Percentiles rank a stretch among this genome's conserved stretches.
Conservation (phyloP, 2,888 invertebrate genomes). For the Barypeithes pellucidus region DNA sequence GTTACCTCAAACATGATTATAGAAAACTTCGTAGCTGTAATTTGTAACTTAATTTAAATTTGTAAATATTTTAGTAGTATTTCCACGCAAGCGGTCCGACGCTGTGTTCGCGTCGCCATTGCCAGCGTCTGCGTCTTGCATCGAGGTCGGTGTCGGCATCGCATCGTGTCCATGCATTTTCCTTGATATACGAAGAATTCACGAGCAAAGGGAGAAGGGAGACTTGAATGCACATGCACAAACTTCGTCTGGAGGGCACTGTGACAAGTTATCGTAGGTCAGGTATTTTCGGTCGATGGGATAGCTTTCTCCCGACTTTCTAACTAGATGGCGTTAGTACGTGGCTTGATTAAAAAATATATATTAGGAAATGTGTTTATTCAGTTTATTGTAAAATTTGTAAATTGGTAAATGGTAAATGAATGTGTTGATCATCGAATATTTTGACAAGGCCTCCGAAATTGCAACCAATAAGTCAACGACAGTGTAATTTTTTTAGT, state of each 20-base stretch:
- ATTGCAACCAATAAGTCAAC: no score
- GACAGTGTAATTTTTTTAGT: no score
- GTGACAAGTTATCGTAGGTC: constrained; percentile 42
- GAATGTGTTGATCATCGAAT: no score
- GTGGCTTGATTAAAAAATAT: no score
- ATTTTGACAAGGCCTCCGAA: no score
- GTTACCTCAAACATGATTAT: no score
- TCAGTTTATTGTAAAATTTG: no score
- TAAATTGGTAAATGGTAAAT: no score
- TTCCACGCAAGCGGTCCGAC: neutral
- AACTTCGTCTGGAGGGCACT: constrained; percentile 17
- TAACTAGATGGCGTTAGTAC: neutral
- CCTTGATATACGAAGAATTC: neutral
- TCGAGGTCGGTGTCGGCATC: neutral
- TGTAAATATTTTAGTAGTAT: neutral
- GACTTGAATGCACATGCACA: neutral
- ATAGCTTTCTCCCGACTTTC: neutral
- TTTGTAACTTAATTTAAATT: neutral
- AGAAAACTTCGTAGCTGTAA: no score
- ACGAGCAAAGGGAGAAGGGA: neutral
- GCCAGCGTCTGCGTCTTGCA: neutral
- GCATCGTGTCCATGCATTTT: constrained; percentile 10
- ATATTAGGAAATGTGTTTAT: no score
- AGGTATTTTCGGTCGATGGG: constrained; percentile 27
- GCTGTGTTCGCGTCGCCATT: neutral